A percentile compares a stretch with the other conserved stretches of the same genome.
Evolutionary conservation across 53 echinoderm and acorn worm species (phyloP).

Genomic region (Temnopleurus reevesii): DNA sequence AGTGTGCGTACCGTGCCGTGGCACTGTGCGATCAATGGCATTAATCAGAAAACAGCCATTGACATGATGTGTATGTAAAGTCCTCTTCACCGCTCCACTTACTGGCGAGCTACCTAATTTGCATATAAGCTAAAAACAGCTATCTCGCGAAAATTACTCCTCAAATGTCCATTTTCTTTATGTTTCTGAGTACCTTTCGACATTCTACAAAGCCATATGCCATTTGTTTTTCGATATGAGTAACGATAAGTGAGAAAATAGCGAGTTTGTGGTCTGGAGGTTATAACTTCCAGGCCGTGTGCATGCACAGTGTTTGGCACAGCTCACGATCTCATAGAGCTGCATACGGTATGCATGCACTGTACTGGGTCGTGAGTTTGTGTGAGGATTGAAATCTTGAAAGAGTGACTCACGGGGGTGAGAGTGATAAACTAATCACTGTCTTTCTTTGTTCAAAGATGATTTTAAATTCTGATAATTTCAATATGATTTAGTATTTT

Average conservation of each 20-base stretch:
- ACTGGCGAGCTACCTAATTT: conserved; percentile 87
- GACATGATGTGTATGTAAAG: conserved; percentile 82
- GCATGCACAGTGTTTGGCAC: conserved; percentile 14
- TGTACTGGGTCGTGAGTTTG: background rate
- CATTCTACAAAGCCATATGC: conserved; percentile 53
- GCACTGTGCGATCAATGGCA: conserved; percentile 75
- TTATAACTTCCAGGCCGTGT: conserved; percentile 40
- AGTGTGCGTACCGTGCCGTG: conserved; percentile 51
- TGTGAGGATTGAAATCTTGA: conserved; percentile 42
- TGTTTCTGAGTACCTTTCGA: conserved; percentile 40
- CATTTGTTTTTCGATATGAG: conserved; percentile 41
- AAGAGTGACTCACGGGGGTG: conserved; percentile 28
- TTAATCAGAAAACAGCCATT: conserved; percentile 81
- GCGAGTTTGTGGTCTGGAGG: conserved; percentile 24
- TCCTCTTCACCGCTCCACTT: conserved; percentile 84
- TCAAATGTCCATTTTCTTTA: conserved; percentile 9
- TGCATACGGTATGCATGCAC: background rate
- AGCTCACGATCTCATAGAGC: background rate
- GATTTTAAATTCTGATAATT: background rate
- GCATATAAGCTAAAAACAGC: conserved; percentile 99
- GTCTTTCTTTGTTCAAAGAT: conserved; percentile 2
- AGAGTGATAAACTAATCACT: conserved; percentile 39
- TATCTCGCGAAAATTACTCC: conserved; percentile 57
- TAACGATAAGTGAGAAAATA: conserved; percentile 52
- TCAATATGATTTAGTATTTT: too few relatives aligned